Percentiles rank a stretch among this genome's conserved stretches.
Evolutionary conservation across 2,113 vertebrate genomes (phyloP).

Genomic region (Penelope pileata): DNA sequence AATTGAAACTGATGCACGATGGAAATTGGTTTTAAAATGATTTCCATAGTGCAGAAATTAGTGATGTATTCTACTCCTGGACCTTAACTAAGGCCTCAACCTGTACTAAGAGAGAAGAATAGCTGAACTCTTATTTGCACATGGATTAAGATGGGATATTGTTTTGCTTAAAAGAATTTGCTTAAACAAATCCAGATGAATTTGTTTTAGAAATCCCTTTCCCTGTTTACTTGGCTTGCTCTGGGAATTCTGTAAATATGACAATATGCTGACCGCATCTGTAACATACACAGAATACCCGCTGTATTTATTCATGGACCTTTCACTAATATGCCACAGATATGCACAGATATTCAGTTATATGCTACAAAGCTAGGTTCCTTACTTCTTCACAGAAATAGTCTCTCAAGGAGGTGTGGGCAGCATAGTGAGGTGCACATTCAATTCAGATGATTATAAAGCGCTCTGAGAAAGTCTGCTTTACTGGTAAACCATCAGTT

Average conservation of each 20-base stretch:
- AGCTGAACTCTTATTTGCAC: not conserved
- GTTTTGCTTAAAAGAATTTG: not conserved
- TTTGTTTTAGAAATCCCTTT: not conserved
- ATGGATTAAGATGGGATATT: not conserved
- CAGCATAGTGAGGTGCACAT: not conserved
- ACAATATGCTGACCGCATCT: not conserved
- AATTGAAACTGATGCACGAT: not conserved
- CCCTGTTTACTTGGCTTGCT: not conserved
- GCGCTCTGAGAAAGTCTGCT: not conserved
- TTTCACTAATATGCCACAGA: not conserved
- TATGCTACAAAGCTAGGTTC: not conserved
- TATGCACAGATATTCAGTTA: no score
- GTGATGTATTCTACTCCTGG: fast-evolving
- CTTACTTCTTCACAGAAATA: not conserved
- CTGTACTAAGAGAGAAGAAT: not conserved
- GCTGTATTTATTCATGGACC: not conserved
- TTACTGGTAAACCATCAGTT: not conserved
- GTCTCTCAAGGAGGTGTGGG: not conserved
- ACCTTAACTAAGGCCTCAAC: not conserved
- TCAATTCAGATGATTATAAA: not conserved
- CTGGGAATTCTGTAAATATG: not conserved
- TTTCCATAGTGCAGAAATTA: not conserved
- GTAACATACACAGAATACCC: not conserved
- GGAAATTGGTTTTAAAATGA: not conserved
- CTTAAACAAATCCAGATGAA: not conserved